A percentile compares a stretch with the other conserved stretches of the same genome.
These are phyloP conservation scores for Papilio polytes DNA, from an alignment of 1,140 invertebrate genomes.

Conservation along the genomic window DNA sequence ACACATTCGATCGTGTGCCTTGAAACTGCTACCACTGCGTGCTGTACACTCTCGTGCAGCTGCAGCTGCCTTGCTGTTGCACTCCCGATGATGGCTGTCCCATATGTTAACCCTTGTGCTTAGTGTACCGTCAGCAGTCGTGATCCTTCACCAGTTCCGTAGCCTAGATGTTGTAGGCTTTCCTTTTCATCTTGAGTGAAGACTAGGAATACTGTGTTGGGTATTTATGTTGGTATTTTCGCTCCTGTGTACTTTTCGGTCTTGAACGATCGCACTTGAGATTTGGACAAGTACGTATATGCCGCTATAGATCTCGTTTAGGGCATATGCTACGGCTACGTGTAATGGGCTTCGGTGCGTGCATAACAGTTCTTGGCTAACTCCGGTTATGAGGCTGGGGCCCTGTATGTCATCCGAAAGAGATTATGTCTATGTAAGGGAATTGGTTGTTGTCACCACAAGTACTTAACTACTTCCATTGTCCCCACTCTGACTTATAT, in stretches of 20 bases:
- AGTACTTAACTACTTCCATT: too few species aligned
- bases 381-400: slow-evolving; percentile 33
- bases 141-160: slow-evolving; percentile 41
- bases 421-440: slow-evolving; percentile 42
- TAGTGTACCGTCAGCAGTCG: slow-evolving; percentile 46
- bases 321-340: slow-evolving; percentile 49
- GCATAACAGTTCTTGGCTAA: slow-evolving; percentile 44
- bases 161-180: slow-evolving; percentile 35
- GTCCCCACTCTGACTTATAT: too few species aligned
- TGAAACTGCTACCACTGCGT: too few species aligned
- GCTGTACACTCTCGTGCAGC: too few species aligned
- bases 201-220: slow-evolving; percentile 43
- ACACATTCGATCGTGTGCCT: too few species aligned
- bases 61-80: too few species aligned
- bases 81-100: slow-evolving; percentile 34
- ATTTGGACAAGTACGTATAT: slow-evolving; percentile 54
- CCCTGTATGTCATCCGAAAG: slow-evolving; percentile 45
- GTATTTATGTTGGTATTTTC: not conserved
- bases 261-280: slow-evolving; percentile 39
- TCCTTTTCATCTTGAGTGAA: slow-evolving; percentile 45
- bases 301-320: slow-evolving; percentile 47
- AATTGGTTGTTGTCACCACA: slow-evolving; percentile 53
- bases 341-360: slow-evolving; percentile 50
- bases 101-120: slow-evolving; percentile 45
- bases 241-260: slow-evolving; percentile 38